Conservation (phyloP, 2,797 vertebrate species). For the Bothrops alternatus region DNA sequence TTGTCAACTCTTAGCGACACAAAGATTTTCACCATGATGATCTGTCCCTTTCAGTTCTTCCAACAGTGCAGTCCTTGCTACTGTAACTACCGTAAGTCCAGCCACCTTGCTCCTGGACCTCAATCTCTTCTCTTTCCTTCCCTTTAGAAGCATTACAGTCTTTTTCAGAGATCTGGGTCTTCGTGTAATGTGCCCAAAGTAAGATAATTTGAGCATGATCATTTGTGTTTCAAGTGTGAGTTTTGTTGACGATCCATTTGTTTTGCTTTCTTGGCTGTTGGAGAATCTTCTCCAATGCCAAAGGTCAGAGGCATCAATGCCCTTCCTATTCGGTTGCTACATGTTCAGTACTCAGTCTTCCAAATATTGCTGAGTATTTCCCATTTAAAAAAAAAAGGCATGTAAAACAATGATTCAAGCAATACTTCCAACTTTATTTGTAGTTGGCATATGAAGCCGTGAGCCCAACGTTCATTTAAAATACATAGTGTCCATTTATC, state of each 20-base stretch:
- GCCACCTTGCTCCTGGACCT: neutral
- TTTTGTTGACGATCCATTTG: neutral
- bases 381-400: neutral
- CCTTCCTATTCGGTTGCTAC: neutral
- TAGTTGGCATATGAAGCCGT: neutral
- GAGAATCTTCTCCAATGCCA: neutral
- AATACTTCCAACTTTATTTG: neutral
- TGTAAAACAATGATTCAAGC: neutral
- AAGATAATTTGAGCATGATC: neutral
- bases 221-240: no score
- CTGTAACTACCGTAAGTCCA: neutral
- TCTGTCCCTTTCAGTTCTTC: neutral
- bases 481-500: neutral
- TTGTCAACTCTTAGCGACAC: neutral
- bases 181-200: neutral
- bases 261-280: neutral
- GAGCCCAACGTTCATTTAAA: conserved; percentile 15
- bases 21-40: neutral
- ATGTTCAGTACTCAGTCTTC: neutral
- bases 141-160: neutral
- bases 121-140: neutral
- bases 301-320: neutral
- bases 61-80: neutral
- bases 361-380: neutral
- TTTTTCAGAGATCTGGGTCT: neutral